These are phyloP conservation scores for Tragelaphus imberbis DNA, from an alignment of 2,113 vertebrate genomes.

Conservation along the genomic window DNA sequence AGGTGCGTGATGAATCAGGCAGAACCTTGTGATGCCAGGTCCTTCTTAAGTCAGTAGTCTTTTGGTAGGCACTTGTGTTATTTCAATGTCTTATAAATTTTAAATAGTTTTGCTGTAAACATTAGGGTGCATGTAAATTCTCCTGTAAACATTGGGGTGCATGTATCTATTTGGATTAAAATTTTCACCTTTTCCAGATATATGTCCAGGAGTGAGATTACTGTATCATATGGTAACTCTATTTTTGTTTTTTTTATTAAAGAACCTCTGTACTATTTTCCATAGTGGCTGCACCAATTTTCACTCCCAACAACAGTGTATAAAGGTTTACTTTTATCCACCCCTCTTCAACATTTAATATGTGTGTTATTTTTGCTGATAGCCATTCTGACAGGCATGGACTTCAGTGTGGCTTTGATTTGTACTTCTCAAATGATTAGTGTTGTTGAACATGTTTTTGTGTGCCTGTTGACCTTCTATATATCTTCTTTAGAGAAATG, in stretches of 20 bases:
- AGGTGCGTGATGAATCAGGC: not conserved
- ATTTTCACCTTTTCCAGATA: not conserved
- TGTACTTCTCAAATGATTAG: not conserved
- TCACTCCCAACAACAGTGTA: not conserved
- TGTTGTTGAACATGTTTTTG: not conserved
- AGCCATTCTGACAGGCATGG: not conserved
- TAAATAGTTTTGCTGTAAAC: not conserved
- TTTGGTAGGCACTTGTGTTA: not conserved
- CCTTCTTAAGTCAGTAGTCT: not conserved
- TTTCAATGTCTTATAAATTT: not conserved
- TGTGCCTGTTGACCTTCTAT: not conserved
- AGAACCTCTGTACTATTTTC: not conserved
- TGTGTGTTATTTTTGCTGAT: not conserved
- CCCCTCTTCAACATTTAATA: not conserved
- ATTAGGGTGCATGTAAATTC: not conserved
- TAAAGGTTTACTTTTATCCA: not conserved
- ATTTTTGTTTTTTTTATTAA: not conserved
- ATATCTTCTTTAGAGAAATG: not conserved
- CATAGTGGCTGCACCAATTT: not conserved
- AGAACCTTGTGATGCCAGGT: not conserved
- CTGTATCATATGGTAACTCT: not conserved
- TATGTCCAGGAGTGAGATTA: not conserved
- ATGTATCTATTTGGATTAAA: not conserved
- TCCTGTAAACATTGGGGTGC: not conserved
- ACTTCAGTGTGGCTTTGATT: not conserved